Evolutionary conservation across 1,140 invertebrate species (phyloP).

Genomic region (Camponotus floridanus): DNA sequence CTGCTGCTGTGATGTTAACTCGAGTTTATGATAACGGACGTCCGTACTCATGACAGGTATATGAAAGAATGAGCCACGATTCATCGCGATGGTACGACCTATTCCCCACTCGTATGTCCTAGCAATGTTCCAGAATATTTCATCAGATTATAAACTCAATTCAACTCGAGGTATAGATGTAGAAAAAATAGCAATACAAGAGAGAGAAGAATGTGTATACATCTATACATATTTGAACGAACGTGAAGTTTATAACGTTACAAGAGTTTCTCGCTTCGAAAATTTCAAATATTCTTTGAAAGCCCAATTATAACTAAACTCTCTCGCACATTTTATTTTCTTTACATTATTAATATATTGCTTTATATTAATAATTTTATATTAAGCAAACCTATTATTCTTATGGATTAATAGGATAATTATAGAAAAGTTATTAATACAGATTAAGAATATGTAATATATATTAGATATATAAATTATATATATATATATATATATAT

Average conservation of each 20-base stretch:
- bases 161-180: background rate
- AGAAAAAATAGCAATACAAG: background rate
- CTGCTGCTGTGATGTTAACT: conserved; percentile 23
- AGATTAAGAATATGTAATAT: too few relatives aligned
- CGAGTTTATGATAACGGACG: background rate
- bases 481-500: too few relatives aligned
- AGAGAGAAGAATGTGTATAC: conserved; percentile 7
- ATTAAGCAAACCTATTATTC: too few relatives aligned
- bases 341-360: background rate
- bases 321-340: background rate
- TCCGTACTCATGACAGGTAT: background rate
- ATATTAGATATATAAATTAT: too few relatives aligned
- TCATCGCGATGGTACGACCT: background rate
- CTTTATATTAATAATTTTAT: too few relatives aligned
- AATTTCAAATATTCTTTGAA: background rate
- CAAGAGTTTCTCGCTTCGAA: background rate
- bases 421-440: too few relatives aligned
- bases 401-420: too few relatives aligned
- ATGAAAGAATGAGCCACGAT: background rate
- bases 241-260: background rate
- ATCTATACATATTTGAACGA: background rate
- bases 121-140: conserved; percentile 3
- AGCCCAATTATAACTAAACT: background rate
- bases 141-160: background rate
- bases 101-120: background rate